Evolutionary conservation across 1,140 invertebrate species (phyloP).

Genomic region (Lordiphosa collinella): DNA sequence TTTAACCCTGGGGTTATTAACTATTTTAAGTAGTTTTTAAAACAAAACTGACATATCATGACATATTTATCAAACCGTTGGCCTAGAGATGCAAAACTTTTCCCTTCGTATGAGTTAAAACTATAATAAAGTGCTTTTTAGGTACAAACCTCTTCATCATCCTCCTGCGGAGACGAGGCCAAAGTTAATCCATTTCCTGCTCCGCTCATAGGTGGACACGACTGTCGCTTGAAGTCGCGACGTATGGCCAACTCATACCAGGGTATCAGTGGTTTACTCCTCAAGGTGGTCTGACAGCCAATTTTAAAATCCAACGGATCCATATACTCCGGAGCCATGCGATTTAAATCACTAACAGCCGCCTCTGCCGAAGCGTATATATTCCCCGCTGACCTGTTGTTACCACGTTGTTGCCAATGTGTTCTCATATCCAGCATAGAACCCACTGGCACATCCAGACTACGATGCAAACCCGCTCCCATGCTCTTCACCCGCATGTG

Average conservation of each 20-base stretch:
- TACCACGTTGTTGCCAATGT: constrained; percentile 36
- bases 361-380: constrained; percentile 71
- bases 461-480: constrained; percentile 63
- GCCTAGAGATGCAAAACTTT: no score
- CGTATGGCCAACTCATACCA: constrained; percentile 93
- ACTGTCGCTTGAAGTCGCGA: constrained; percentile 83
- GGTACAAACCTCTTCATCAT: constrained; percentile 45
- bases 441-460: constrained; percentile 58
- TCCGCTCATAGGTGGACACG: constrained; percentile 82
- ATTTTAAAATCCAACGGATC: constrained; percentile 82
- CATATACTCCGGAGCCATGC: constrained; percentile 72
- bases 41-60: no score
- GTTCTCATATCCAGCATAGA: constrained; percentile 66
- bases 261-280: constrained; percentile 85
- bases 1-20: no score
- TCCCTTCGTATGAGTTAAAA: no score
- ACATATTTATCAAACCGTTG: no score
- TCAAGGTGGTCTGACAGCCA: constrained; percentile 83
- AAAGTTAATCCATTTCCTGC: constrained; percentile 27
- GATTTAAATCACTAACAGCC: constrained; percentile 65
- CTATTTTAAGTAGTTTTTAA: no score
- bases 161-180: constrained; percentile 41
- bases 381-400: constrained; percentile 66
- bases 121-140: no score
- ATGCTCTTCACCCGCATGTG: constrained; percentile 76